Percentiles rank a stretch among this genome's conserved stretches.
These are phyloP conservation scores for Lepilemur ruficaudatus DNA, from an alignment of 2,797 vertebrate species.

Conservation along the genomic window DNA sequence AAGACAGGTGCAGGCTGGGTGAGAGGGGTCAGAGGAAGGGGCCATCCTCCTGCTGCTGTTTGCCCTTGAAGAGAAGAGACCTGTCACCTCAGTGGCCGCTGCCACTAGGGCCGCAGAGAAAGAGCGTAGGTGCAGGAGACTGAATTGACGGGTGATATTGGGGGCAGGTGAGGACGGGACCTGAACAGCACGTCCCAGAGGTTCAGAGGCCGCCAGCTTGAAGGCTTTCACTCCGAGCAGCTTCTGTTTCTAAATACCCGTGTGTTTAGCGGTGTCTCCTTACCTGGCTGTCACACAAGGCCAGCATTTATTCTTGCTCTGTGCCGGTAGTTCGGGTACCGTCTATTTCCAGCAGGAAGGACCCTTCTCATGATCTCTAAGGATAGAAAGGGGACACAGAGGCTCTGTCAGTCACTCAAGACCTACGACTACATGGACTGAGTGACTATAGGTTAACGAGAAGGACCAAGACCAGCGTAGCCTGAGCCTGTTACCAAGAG, in stretches of 20 bases:
- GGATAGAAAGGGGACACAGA: neutral
- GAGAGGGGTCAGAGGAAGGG: neutral
- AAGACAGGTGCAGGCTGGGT: rapidly evolving
- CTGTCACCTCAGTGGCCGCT: neutral
- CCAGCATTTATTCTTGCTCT: neutral
- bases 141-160: rapidly evolving
- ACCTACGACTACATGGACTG: neutral
- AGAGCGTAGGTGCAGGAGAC: rapidly evolving
- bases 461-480: rapidly evolving
- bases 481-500: neutral
- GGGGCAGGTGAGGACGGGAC: neutral
- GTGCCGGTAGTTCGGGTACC: neutral
- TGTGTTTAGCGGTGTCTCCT: neutral
- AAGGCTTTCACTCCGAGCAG: rapidly evolving
- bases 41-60: too few species aligned
- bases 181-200: rapidly evolving
- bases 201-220: rapidly evolving
- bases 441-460: rapidly evolving
- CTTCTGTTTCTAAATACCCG: rapidly evolving
- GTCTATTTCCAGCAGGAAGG: neutral
- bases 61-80: neutral
- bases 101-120: rapidly evolving
- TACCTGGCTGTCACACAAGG: slow-evolving; percentile 65
- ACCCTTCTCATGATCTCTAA: slow-evolving; percentile 30
- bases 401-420: neutral